Conservation (phyloP, 1,140 invertebrate species). For the Caerostris darwini region DNA sequence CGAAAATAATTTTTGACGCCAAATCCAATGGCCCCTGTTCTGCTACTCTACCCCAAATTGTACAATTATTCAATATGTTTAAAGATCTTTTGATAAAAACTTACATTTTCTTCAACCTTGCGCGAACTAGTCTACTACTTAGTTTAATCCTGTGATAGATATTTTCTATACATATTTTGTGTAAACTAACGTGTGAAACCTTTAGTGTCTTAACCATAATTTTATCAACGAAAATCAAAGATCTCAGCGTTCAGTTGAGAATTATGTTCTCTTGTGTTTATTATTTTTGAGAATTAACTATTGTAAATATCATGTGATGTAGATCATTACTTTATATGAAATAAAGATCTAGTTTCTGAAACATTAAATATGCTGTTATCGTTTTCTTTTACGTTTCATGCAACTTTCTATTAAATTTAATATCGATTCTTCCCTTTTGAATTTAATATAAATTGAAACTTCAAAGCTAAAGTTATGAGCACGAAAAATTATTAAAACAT, state of each 20-base stretch:
- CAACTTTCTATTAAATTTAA: too few relatives aligned
- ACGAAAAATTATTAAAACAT: too few relatives aligned
- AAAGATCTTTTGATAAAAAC: background rate
- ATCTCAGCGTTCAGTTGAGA: background rate
- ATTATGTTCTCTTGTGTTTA: constrained; percentile 16
- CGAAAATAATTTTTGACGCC: too few relatives aligned
- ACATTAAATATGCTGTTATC: background rate
- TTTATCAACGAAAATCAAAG: constrained; percentile 59
- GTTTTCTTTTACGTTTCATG: background rate
- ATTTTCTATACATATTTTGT: constrained; percentile 41
- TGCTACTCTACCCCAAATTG: background rate
- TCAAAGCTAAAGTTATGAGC: too few relatives aligned
- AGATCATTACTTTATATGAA: constrained; percentile 66
- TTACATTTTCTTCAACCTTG: background rate
- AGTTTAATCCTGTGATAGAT: constrained; percentile 64
- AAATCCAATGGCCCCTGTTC: too few relatives aligned
- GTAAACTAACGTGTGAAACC: background rate
- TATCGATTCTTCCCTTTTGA: too few relatives aligned
- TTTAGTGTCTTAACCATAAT: background rate
- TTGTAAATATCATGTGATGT: constrained; percentile 64
- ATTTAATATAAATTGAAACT: too few relatives aligned
- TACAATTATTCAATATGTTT: background rate
- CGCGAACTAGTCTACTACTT: constrained; percentile 66
- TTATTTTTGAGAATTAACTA: constrained; percentile 30
- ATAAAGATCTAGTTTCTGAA: constrained; percentile 44